These are phyloP conservation scores for Sesamia inferens DNA, from an alignment of 2,888 invertebrate genomes.

Conservation along the genomic window DNA sequence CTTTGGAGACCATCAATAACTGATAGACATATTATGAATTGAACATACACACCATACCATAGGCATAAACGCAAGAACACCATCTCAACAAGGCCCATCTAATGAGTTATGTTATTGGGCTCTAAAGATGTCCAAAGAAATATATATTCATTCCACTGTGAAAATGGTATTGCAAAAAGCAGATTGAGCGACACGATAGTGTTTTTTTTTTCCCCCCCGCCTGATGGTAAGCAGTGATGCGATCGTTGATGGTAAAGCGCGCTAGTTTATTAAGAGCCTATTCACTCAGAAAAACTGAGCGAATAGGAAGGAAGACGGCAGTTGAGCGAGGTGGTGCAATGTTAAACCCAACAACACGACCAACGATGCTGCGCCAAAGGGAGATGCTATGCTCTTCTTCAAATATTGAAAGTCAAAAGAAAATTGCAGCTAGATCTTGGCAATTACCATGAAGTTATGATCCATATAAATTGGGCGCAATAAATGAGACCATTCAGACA, in stretches of 20 bases:
- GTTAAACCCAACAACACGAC: too few species aligned
- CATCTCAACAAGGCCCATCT: background rate
- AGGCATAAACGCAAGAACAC: background rate
- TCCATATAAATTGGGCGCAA: slow-evolving; percentile 13
- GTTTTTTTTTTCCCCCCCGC: too few species aligned
- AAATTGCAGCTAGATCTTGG: slow-evolving; percentile 6
- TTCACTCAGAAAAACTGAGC: too few species aligned
- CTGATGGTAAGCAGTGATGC: too few species aligned
- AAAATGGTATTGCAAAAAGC: slow-evolving; percentile 39
- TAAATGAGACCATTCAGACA: background rate
- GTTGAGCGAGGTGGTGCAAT: too few species aligned
- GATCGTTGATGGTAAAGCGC: too few species aligned
- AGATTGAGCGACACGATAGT: slow-evolving; percentile 16
- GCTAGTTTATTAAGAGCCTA: too few species aligned
- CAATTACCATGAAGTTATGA: background rate
- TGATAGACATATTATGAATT: too few species aligned
- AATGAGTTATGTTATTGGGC: slow-evolving; percentile 4
- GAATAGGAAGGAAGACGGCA: too few species aligned
- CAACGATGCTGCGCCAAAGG: too few species aligned
- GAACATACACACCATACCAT: slow-evolving; percentile 7
- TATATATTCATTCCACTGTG: slow-evolving; percentile 24
- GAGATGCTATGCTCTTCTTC: slow-evolving; percentile 3
- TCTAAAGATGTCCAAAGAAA: slow-evolving; percentile 2
- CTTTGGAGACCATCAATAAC: slow-evolving; percentile 46
- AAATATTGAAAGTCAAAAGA: background rate